Conservation (phyloP, 2,113 vertebrate genomes). For the Leptosomus discolor region DNA sequence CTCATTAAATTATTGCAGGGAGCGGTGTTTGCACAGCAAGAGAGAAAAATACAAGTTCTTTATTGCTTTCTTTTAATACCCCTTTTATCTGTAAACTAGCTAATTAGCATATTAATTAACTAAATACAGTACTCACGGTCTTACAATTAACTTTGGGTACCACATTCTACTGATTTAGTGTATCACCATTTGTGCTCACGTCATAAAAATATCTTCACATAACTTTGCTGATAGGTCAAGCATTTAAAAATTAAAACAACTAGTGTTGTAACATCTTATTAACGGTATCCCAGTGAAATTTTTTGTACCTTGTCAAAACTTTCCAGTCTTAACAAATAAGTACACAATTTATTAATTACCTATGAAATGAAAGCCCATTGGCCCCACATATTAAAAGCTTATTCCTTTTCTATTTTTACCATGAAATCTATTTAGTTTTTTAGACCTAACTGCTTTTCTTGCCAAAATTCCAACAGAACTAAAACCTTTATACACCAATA, state of each 20-base stretch:
- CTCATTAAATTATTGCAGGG: slow-evolving; percentile 35
- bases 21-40: slow-evolving; percentile 32
- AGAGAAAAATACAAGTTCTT: slow-evolving; percentile 35
- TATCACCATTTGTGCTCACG: neutral
- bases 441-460: neutral
- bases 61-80: neutral
- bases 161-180: neutral
- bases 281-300: neutral
- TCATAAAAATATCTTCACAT: neutral
- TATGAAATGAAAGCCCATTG: neutral
- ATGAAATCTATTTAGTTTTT: neutral
- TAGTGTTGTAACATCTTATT: neutral
- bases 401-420: neutral
- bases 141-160: neutral
- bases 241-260: neutral
- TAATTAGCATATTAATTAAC: slow-evolving; percentile 58
- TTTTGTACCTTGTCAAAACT: neutral
- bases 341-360: neutral
- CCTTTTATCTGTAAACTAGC: slow-evolving; percentile 29
- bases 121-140: neutral
- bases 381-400: neutral
- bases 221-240: neutral
- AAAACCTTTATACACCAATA: neutral
- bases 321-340: neutral
- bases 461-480: neutral